Evolutionary conservation across 2,888 invertebrate genomes (phyloP), one percentile per base, ranked within the genome.

Genomic region (Machimus atricapillus): DNA sequence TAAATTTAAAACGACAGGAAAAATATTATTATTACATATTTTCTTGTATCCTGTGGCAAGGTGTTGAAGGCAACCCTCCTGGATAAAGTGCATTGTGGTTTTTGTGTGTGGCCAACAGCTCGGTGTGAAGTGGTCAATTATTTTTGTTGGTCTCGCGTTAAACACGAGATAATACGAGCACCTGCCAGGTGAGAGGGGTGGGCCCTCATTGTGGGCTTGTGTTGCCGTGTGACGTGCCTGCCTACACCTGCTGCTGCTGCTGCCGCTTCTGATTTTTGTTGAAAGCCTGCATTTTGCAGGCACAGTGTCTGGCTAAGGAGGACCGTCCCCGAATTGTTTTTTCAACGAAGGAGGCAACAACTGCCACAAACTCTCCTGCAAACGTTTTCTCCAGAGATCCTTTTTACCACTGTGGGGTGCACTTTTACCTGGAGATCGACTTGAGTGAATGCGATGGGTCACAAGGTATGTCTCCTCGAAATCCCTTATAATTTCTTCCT

Each of bases 401-500:
- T 78, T 43, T 81, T 14, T 81, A 19, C 23, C 2, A 56, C 27
- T 81, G 81, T 27, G 34, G n/a, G 31, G 52, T 81, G 52, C 52
- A 81, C n/a, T 46, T 46, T 46, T 52, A 81, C 56, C 19, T 81
- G 81, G 19, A 43, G 5, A 27, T 81, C 81, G 46, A 9, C 56
- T 81, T 56, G 56, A 81, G n/a, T 52, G 46, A 46, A 81, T 56
- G 81, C 56, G 81, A 81, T 81, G 81, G 81, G 56, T 56, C 81
- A 31, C 56, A 81, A 81, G 81, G 81, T 81, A 81, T 19, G 31
- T 52, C 14, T 46, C 27, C 31, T 34, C 52, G 1, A 9, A 23
- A 78, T 77, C 37, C 9, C 7, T 52, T 52, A n/a, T n/a, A 52
- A 66, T 66, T 12, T 66, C 14, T 12, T 19, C 12, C 27, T 27